Evolutionary conservation across 2,888 invertebrate genomes (phyloP).

Genomic region (Napeogenes sylphis): DNA sequence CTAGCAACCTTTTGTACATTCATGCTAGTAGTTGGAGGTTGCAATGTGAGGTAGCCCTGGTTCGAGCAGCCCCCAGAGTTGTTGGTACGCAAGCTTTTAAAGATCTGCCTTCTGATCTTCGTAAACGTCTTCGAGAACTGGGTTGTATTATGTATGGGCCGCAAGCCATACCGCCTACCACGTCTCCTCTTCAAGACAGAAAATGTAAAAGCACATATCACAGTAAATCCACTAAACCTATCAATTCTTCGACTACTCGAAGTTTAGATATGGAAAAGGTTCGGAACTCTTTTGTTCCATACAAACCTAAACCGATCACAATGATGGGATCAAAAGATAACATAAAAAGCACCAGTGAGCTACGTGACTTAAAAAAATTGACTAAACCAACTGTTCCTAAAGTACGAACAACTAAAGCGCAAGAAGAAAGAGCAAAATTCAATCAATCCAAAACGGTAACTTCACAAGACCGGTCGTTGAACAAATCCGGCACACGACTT

Average conservation of each 20-base stretch:
- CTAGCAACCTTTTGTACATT: constrained; percentile 39
- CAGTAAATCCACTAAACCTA: constrained; percentile 32
- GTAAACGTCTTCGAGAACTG: constrained; percentile 55
- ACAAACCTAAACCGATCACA: constrained; percentile 46
- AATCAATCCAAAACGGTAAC: constrained; percentile 53
- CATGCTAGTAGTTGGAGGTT: constrained; percentile 50
- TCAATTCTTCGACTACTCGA: constrained; percentile 34
- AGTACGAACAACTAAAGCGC: constrained; percentile 65
- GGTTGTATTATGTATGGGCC: constrained; percentile 56
- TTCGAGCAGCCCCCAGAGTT: constrained; percentile 54
- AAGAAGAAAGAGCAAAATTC: constrained; percentile 62
- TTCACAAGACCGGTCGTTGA: constrained; percentile 41
- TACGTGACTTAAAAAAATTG: constrained; percentile 39
- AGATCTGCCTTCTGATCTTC: constrained; percentile 52
- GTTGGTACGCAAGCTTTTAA: constrained; percentile 54
- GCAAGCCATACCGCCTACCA: constrained; percentile 35
- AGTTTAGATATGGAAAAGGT: constrained; percentile 58
- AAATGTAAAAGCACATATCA: constrained; percentile 36
- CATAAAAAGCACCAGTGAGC: constrained; percentile 37
- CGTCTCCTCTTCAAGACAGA: constrained; percentile 38
- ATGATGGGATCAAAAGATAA: constrained; percentile 36
- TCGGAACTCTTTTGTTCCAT: constrained; percentile 59
- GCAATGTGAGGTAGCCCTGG: constrained; percentile 56
- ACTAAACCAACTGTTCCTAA: constrained; percentile 40
- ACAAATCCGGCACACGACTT: constrained; percentile 33